Evolutionary conservation across 2,888 invertebrate genomes (phyloP), one percentile per base, ranked within the genome.

Genomic region (Cheilosia urbana): DNA sequence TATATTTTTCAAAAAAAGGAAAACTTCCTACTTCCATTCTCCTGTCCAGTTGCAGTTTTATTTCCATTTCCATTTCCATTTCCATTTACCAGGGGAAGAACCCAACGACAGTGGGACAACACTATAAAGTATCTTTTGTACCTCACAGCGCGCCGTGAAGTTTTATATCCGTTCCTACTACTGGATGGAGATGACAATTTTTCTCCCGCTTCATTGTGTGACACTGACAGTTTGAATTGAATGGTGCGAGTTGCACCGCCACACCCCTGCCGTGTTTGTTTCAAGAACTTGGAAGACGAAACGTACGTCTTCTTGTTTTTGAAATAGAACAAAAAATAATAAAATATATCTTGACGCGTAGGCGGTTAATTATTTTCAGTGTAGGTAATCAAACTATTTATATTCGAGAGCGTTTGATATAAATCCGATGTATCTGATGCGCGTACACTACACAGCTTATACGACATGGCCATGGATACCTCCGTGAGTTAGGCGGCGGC

Each of bases 361-460:
- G 87, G 87, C 82, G 87, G 87, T 87, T 87, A 87, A 87, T 87
- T 87, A 87, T 87, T 78, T 85, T 85, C 87, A 87, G 71, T 81
- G 87, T 87, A 87, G 87, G 81, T 85, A 87, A 87, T 87, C 85
- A 82, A 85, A 87, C 87, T 87, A 87, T 87, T 87, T 87, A 81
- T 87, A 87, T 51, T 81, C 85, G 76, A 62, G 76, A 60, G 85
- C 76, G 68, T 85, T 81, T 81, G 81, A 85, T 85, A 81, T 85
- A 72, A 77, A 80, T 72, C 55, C 71, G 66, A 60, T 19, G 78
- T 73, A 69, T 83, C 63, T 73, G 57, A 79, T 73, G 62, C 66
- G 78, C 68, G 81, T 80, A 85, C 80, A 7, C 13, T 2, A 34
- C 27, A 66, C 21, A 49, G 49, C 68, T 57, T 65, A 66, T 42